Evolutionary conservation across 2,113 vertebrate species (phyloP), one percentile per base, ranked within the genome.

Genomic region (Columba janthina): DNA sequence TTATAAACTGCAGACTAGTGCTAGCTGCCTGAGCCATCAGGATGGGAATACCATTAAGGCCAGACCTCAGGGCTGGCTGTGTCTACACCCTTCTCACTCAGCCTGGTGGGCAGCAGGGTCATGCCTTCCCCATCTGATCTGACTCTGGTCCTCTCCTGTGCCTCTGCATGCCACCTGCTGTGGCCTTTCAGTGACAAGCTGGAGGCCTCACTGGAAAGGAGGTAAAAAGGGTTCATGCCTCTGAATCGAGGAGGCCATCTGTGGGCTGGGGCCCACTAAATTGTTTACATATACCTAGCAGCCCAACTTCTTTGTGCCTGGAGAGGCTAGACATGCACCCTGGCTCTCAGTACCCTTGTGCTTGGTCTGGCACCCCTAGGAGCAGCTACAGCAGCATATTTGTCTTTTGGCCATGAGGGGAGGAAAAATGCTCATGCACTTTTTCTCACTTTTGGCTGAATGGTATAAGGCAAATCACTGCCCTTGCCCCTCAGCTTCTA

Each of bases 361-460:
- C 57, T 48, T 34, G 26, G 54, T 38, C 61, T 74, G 40, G 32
- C 8, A 48, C 13, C 20, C 58, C 48, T 4, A 29, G 32, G 13
- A 82, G n/a, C 10, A 50, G 32, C 50, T 75, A 12, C 7, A 10
- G 28, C 0, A 1, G 28, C 0, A 1, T 9, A 7, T 12, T 19
- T 15, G 50, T 8, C 22, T 85, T 51, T 12, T 8, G 4, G 5
- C n/a, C 1, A 0, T 1, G 15, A 53, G 14, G 20, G 22, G 4
- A 34, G 8, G 14, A 57, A 12, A 72, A 28, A 34, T 12, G 28
- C n/a, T 67, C 0, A 2, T 2, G 1, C 3, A 0, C 22, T 42
- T n/a, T 10, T 24, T 69, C 19, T 69, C 1, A 1, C 1, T 76
- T 34, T 24, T 19, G 16, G 17, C 25, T 66, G 32, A 76, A 53